Base-by-base conservation (phyloP, 1,140 invertebrate genomes). In the Eurosta solidaginis region DNA sequence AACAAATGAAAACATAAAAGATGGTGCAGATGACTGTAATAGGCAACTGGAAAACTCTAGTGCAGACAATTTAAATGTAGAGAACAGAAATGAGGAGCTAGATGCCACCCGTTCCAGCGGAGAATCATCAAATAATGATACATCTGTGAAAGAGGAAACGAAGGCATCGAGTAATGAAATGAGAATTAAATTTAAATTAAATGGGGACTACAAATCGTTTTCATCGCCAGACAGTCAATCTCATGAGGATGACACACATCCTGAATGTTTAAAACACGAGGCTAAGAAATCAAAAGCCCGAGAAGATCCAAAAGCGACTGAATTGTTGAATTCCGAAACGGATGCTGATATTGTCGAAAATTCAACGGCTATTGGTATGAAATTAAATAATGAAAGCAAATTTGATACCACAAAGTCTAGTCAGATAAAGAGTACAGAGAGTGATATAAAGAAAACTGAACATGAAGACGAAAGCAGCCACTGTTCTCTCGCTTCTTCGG, bases 401-500 rank as follows among this genome's bases (percentile, higher is more conserved):
- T 10, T 6, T n/a, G 33, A 40, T 12, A 20, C 29, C 10, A 59
- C 52, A n/a, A 7, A 40, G 20, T 68, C 59, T 68, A 68, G 33
- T 36, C n/a, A 22, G 6, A 20, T n/a, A 22, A 68, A 33, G 17
- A 29, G 12, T 63, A 22, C 20, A 40, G 59, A 40, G 40, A 68
- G 33, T 68, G 33, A 42, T n/a, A 17, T 20, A 2, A 68, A 9
- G 9, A 20, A 29, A 20, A 36, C 14, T 42, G 25, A 33, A 45
- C 17, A 20, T n/a, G 78, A 77, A 27, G 63, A 74, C 50, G 79
- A 79, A 63, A 50, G 29, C 3, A 79, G 79, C 33, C 63, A 68
- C n/a, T 68, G 76, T 36, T 74, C 78, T 20, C 14, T 79, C 27
- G 49, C 63, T 10, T 77, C 79, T 12, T 27, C 44, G 2, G 27